Base-by-base conservation (phyloP, 1,140 invertebrate species). In the Stratiolaelaps scimitus region DNA sequence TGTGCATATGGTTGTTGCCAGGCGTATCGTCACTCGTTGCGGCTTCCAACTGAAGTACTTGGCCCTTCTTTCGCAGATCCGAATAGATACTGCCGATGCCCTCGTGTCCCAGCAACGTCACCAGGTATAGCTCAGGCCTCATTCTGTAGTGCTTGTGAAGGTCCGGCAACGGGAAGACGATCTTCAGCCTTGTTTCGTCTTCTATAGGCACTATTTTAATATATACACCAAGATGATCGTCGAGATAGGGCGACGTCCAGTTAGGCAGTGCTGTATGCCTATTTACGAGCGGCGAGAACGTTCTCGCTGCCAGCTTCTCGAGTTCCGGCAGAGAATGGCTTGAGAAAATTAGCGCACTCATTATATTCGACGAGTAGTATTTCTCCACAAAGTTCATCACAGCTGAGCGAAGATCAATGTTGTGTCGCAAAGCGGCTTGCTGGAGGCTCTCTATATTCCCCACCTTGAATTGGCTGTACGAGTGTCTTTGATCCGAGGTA, bases 391-490 rank as follows among this genome's bases (percentile, higher is more conserved):
- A 60, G 26, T 23, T 60, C 53, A 29, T 60, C 2, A 60, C 53
- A 26, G 53, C 53, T 29, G 15, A 19, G 6, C 34, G 53, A n/a
- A 60, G 53, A n/a, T 17, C 34, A 23, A 23, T 29, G 20, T 60
- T 60, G 17, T 5, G 17, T 34, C 26, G 1, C 2, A 5, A 5
- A 26, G 53, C 15, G 13, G 53, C 13, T 23, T 60, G 13, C 23
- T 26, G 26, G 2, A 60, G 53, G 23, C 53, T 60, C 23, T 60
- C 53, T n/a, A 60, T 34, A 23, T 60, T 71, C 84, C 88, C 92
- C 68, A 89, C 92, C 53, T 88, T 87, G 79, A 96, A 97, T 77
- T 93, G 92, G 68, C 82, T 84, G 75, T 83, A 95, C 0, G 87
- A 83, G 81, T 97, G 92, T 46, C 79, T 76, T 0, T 82, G 77